Base-by-base conservation (phyloP, 2,888 invertebrate genomes). In the Xestoiulus laeticollis region DNA sequence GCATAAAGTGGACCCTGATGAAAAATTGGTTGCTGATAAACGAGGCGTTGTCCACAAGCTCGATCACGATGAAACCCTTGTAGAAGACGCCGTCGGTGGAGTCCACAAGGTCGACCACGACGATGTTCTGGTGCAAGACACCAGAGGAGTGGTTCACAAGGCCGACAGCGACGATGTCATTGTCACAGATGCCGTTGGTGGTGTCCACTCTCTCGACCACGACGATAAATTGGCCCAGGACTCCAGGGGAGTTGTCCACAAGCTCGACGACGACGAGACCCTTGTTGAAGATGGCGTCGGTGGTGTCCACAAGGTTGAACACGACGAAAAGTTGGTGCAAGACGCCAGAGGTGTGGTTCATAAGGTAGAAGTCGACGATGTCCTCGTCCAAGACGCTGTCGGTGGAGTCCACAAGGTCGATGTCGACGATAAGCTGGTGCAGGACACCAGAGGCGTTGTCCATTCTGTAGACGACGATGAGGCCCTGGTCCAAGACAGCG, bases 281-380 rank as follows among this genome's bases (percentile, higher is more conserved):
- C 43, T 84, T n/a, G 84, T 84, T 12, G 43, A 84, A 43, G 84
- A 84, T 84, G 43, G 84, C 33, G 84, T 84, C 22, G 84, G 84
- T 14, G 43, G 84, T 1, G 84, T 84, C 22, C 84, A 84, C 22
- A 84, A 84, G 43, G 84, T 84, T 2, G 84, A 84, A n/a, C n/a
- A 33, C 84, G 84, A 84, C 22, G 84, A 84, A 19, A 43, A 38
- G 38, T 84, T 84, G 43, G 84, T 84, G 8, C 84, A 84, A 22
- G 84, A 84, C n/a, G 43, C 33, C 84, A 84, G 84, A 84, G 84
- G 84, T n/a, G 84, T 84, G 32, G 84, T 84, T 14, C 84, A 84
- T 33, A 84, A 84, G 43, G 84, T 84, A 0, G 84, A 84, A 38
- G 84, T 38, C 43, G 84, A 84, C 32, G 84, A 84, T 38, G 84